Conservation (phyloP, 2,113 vertebrate genomes). For the Dendropsophus ebraccatus region DNA sequence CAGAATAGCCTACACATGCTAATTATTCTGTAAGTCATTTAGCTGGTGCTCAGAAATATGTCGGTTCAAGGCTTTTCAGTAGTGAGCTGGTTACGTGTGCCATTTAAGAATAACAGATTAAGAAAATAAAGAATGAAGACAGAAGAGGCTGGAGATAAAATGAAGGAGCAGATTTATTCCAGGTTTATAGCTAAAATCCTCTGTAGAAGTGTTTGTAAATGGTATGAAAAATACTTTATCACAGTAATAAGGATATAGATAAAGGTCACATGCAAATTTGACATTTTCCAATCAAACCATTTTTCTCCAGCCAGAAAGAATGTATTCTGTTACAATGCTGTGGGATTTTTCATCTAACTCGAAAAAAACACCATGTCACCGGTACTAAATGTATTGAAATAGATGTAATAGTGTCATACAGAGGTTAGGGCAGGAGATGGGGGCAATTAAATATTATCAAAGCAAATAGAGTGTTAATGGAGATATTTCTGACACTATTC, state of each 20-base stretch:
- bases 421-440: background rate
- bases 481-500: background rate
- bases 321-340: slow-evolving; percentile 66
- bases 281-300: slow-evolving; percentile 71
- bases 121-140: slow-evolving; percentile 31
- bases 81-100: slow-evolving; percentile 1
- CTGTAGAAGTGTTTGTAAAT: slow-evolving; percentile 60
- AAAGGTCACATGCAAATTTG: slow-evolving; percentile 76
- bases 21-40: too few species aligned
- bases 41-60: background rate
- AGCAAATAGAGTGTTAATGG: background rate
- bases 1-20: background rate
- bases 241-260: slow-evolving; percentile 66
- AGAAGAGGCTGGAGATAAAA: slow-evolving; percentile 24
- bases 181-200: slow-evolving; percentile 50
- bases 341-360: slow-evolving; percentile 49
- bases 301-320: slow-evolving; percentile 66
- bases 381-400: background rate
- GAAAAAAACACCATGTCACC: background rate
- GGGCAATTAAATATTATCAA: background rate
- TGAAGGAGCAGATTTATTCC: slow-evolving; percentile 46
- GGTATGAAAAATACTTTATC: slow-evolving; percentile 64
- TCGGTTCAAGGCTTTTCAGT: background rate
- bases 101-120: slow-evolving; percentile 15
- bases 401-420: background rate